A percentile compares a stretch with the other conserved stretches of the same genome.
Evolutionary conservation across 2,888 invertebrate genomes (phyloP).

Genomic region (Aporophyla lueneburgensis): DNA sequence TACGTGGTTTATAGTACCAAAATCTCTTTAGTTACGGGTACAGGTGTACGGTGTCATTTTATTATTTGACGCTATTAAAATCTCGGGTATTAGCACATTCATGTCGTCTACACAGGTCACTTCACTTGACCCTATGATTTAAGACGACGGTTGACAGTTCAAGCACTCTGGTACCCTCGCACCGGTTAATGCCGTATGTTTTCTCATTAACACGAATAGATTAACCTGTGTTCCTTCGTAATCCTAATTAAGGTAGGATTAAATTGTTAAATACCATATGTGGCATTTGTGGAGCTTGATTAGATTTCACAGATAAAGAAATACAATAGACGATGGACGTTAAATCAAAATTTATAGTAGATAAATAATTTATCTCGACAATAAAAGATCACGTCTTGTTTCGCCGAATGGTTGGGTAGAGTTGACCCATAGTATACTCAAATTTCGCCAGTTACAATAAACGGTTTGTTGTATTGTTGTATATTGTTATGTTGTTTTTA

Average conservation of each 20-base stretch:
- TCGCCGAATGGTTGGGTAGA: too few species aligned
- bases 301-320: background rate
- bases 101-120: background rate
- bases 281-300: background rate
- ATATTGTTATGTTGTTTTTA: too few species aligned
- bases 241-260: conserved; percentile 30
- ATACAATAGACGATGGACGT: background rate
- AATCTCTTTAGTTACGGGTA: too few species aligned
- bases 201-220: conserved; percentile 22
- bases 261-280: background rate
- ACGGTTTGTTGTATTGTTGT: too few species aligned
- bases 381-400: too few species aligned
- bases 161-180: background rate
- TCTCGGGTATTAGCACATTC: background rate
- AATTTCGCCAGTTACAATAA: too few species aligned
- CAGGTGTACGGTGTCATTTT: too few species aligned
- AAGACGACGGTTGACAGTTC: conserved; percentile 43
- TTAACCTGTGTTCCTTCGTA: background rate
- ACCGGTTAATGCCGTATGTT: conserved; percentile 18
- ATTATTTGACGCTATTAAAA: too few species aligned
- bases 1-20: too few species aligned
- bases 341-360: too few species aligned
- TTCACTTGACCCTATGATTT: conserved; percentile 9
- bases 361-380: too few species aligned
- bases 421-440: too few species aligned